phyloP scores from a whole-genome alignment of 2,888 invertebrate genomes.

The Hypomecis punctinalis region DNA sequence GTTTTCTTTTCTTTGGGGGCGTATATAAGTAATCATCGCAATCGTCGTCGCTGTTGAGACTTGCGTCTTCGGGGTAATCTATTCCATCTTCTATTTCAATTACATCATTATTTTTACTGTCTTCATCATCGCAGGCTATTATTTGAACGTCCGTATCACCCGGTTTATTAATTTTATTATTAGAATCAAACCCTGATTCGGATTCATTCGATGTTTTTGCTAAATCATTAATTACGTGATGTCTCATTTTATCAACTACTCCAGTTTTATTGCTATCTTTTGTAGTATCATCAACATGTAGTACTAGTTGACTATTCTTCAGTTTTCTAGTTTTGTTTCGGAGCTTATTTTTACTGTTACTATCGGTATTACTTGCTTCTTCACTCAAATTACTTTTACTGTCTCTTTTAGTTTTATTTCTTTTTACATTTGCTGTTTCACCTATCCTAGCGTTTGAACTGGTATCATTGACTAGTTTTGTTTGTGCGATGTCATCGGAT shows the following conservation, averaged over 20 bases:
- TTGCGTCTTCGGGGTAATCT: conserved; percentile 1
- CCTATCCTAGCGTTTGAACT: not conserved
- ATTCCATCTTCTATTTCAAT: not conserved
- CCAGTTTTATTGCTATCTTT: not conserved
- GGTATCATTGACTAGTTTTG: not conserved
- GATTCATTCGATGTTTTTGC: too few species aligned
- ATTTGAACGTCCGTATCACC: not conserved
- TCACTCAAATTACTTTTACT: not conserved
- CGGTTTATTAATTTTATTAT: not conserved
- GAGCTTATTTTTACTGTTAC: not conserved
- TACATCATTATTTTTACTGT: not conserved
- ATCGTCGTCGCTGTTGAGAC: conserved; percentile 10
- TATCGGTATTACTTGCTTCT: not conserved
- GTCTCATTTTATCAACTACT: too few species aligned
- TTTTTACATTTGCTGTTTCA: not conserved
- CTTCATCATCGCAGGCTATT: not conserved
- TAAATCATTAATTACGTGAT: too few species aligned
- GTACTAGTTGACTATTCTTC: too few species aligned
- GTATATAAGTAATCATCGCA: conserved; percentile 4
- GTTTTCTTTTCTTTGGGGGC: not conserved
- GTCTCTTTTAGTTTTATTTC: not conserved
- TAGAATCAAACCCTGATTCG: not conserved
- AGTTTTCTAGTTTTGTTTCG: not conserved
- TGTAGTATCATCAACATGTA: not conserved
- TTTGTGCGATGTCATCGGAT: not conserved